A percentile compares a stretch with the other conserved stretches of the same genome.
phyloP scores from a whole-genome alignment of 2,888 invertebrate species.

The Plagodis pulveraria region DNA sequence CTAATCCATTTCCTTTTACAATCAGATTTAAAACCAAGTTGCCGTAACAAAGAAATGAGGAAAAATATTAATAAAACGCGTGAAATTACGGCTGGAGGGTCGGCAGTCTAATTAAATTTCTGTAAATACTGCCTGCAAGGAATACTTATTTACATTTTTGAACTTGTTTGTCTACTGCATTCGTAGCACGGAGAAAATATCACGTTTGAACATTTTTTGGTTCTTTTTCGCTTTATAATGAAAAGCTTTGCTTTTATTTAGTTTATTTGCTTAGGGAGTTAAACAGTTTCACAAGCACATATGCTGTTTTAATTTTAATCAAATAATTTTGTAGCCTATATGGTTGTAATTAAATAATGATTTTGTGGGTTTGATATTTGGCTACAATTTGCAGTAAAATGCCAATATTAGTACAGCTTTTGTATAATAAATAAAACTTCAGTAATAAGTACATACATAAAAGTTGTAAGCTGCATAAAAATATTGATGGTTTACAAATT shows the following conservation, averaged over 20 bases:
- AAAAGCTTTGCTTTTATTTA: background rate
- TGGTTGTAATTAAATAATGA: no score
- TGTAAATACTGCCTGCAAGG: slow-evolving; percentile 55
- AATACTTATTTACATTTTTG: slow-evolving; percentile 52
- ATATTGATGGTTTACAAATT: no score
- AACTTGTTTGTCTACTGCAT: slow-evolving; percentile 52
- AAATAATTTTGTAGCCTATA: no score
- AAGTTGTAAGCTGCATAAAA: no score
- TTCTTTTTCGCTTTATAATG: background rate
- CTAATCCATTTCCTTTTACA: slow-evolving; percentile 27
- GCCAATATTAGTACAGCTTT: no score
- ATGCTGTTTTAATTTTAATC: no score
- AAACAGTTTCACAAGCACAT: no score
- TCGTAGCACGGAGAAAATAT: slow-evolving; percentile 32
- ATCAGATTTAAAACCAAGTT: slow-evolving; percentile 29
- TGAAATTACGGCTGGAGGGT: slow-evolving; percentile 46
- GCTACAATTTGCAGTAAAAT: no score
- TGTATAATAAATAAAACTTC: no score
- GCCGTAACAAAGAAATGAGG: slow-evolving; percentile 39
- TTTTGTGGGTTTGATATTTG: no score
- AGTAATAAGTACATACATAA: no score
- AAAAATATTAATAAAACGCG: slow-evolving; percentile 48
- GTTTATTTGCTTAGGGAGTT: no score
- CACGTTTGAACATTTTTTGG: slow-evolving; percentile 11
- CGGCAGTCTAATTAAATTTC: slow-evolving; percentile 64